Conservation (phyloP, 2,113 vertebrate genomes). For the Oxygymnocypris stewartii region DNA sequence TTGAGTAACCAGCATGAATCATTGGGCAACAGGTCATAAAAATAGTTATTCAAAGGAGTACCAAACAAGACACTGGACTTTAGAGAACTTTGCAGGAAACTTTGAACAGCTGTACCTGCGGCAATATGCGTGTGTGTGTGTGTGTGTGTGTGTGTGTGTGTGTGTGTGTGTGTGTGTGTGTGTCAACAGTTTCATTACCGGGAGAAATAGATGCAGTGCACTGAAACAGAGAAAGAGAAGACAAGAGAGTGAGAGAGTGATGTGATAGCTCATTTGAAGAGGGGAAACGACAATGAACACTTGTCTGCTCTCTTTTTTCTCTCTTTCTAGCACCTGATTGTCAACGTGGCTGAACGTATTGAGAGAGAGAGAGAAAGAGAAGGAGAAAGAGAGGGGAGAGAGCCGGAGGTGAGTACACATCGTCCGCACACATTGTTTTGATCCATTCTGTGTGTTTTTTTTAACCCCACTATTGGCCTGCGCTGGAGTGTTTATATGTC, state of each 20-base stretch:
- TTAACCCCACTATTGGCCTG: neutral
- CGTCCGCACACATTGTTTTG: constrained; percentile 3
- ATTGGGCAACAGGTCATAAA: constrained; percentile 50
- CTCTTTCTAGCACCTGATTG: constrained; percentile 34
- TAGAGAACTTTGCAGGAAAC: constrained; percentile 31
- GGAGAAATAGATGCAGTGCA: constrained; percentile 31
- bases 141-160: neutral
- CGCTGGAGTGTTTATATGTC: neutral
- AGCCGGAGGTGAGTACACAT: constrained; percentile 39
- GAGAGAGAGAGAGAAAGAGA: constrained; percentile 21
- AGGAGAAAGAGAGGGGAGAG: constrained; percentile 3
- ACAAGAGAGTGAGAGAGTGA: constrained; percentile 26
- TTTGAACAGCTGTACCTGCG: constrained; percentile 23
- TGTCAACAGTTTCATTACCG: constrained; percentile 64
- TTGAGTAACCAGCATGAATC: constrained; percentile 55
- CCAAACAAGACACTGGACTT: constrained; percentile 37
- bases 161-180: constrained; percentile 45
- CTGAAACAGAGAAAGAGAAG: constrained; percentile 40
- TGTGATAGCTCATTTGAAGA: constrained; percentile 25
- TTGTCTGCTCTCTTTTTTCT: constrained; percentile 27
- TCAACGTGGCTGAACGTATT: constrained; percentile 5
- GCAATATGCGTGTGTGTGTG: neutral
- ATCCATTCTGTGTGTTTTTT: neutral
- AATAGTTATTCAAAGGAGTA: constrained; percentile 19
- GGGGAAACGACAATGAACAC: constrained; percentile 31